These are phyloP conservation scores for Oreohelix idahoensis DNA, from an alignment of 1,140 invertebrate species.

Conservation along the genomic window DNA sequence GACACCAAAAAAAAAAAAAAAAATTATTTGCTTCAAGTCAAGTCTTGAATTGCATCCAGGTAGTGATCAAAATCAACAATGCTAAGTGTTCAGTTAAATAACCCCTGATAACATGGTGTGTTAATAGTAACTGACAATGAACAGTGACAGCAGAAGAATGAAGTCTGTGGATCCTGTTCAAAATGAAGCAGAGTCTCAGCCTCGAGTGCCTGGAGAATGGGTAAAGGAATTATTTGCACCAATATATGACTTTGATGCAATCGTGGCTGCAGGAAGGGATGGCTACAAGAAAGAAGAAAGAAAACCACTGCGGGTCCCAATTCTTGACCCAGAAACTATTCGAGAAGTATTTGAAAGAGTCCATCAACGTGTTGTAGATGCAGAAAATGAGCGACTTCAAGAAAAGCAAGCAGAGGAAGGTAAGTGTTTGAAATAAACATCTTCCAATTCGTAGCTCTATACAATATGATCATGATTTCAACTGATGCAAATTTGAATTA, in stretches of 20 bases:
- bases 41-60: too few species aligned
- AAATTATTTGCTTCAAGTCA: too few species aligned
- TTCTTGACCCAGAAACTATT: constrained; percentile 23
- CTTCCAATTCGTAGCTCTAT: too few species aligned
- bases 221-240: constrained; percentile 35
- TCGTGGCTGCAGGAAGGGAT: constrained; percentile 11
- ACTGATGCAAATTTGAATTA: too few species aligned
- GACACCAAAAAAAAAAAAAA: too few species aligned
- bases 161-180: not conserved
- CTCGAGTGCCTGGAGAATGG: constrained; percentile 32
- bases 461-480: too few species aligned
- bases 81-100: too few species aligned
- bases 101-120: too few species aligned
- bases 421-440: too few species aligned
- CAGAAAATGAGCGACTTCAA: constrained; percentile 11
- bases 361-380: constrained; percentile 21
- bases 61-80: too few species aligned
- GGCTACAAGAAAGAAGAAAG: constrained; percentile 9
- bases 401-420: not conserved
- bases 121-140: not conserved
- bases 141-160: not conserved
- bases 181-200: not conserved
- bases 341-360: constrained; percentile 38
- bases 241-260: constrained; percentile 35
- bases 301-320: constrained; percentile 2